Base-by-base conservation (phyloP, 1,140 invertebrate species). In the Megalonaias nervosa region DNA sequence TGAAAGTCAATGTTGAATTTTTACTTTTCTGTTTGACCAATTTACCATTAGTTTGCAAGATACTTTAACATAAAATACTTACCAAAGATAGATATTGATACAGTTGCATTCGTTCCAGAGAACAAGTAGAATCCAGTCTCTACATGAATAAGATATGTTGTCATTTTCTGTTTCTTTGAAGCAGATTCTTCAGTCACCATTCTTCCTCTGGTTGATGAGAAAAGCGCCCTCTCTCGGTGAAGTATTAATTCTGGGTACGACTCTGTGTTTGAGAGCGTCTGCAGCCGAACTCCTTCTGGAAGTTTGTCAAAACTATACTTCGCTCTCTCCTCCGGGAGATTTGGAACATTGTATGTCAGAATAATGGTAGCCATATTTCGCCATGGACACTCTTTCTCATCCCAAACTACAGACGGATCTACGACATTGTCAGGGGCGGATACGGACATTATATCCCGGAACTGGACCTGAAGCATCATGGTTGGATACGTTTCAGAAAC, bases 121-220 rank as follows among this genome's bases (percentile, higher is more conserved):
- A 72, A 77, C 70, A 77, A n/a, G 67, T 77, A 71, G 57, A 72
- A 67, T 14, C 76, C 76, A 2, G 76, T 77, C 55, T 77, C 76
- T 2, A 77, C 76, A 55, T 77, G 76, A 17, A 77, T 66, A 16
- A 77, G 57, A 26, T 48, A 77, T 13, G 76, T 77, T 11, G 70
- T 77, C 21, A 31, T 62, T 58, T 77, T 77, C 5, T 58, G 14
- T 48, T 48, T 48, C n/a, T 23, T 31, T 21, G 23, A 19, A 11
- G 21, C 19, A 0, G 11, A 3, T 38, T 38, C 65, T 17, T 31
- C 70, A n/a, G 72, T 71, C 19, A 38, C 31, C 21, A 67, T 56
- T 26, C 73, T 73, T 59, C 61, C 67, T 62, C 76, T 26, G 16
- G 38, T 23, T 13, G 70, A 67, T 60, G 76, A 77, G 15, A 71